phyloP scores from a whole-genome alignment of 2,113 vertebrate genomes.

The Onychostruthus taczanowskii region DNA sequence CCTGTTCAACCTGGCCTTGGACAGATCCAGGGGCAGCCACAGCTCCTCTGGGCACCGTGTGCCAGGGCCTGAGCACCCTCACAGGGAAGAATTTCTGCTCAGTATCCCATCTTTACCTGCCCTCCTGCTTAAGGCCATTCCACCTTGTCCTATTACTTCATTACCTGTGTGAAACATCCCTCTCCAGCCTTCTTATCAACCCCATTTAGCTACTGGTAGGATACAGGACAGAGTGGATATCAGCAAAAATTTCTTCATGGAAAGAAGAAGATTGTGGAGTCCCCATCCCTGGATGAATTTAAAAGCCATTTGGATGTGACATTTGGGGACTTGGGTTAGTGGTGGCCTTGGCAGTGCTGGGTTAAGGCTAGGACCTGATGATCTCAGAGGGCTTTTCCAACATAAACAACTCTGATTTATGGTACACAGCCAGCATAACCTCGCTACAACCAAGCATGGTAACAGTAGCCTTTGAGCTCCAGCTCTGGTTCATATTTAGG shows the following conservation, averaged over 20 bases:
- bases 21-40: not conserved
- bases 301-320: not conserved
- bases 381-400: not conserved
- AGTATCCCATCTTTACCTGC: not conserved
- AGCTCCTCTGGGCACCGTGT: not conserved
- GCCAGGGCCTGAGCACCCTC: fast-evolving
- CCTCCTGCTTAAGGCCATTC: not conserved
- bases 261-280: not conserved
- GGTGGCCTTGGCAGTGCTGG: not conserved
- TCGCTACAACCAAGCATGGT: fast-evolving
- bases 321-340: not conserved
- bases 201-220: not conserved
- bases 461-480: not conserved
- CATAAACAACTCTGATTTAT: not conserved
- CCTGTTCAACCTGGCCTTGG: fast-evolving
- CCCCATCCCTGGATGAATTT: not conserved
- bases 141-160: not conserved
- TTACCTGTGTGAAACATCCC: not conserved
- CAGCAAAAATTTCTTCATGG: not conserved
- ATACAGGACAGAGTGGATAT: not conserved
- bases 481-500: not conserved
- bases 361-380: not conserved
- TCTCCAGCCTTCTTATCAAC: too few species aligned
- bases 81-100: not conserved
- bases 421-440: not conserved